Evolutionary conservation across 2,888 invertebrate genomes (phyloP), one percentile per base, ranked within the genome.

Genomic region (Coronaproctus castanopsis): DNA sequence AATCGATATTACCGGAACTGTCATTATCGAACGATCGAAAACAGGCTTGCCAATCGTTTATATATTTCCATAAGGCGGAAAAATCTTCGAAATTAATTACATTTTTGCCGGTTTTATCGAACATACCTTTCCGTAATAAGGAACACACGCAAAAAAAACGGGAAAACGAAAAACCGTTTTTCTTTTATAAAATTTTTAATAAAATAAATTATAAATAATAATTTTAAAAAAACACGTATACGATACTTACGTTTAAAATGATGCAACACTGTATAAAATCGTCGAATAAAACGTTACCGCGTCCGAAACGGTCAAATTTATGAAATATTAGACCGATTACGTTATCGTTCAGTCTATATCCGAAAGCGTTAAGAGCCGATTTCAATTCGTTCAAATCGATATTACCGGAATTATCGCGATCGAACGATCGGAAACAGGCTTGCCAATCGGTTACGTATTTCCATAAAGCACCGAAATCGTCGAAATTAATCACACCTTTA

Each of bases 401-500:
- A 68, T 88, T 88, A 22, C 97, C 87, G 2, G 87, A 87, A 69
- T 83, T 87, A 70, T 98, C 96, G 52, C 84, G 76, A 71, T 98
- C 98, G 70, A 93, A 97, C 1, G 87, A 84, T 52, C 87, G 80
- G 72, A 98, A 98, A 70, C 92, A 93, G 68, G 82, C 85, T 70
- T 96, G 92, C 97, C 97, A 98, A 69, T 97, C 96, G 3, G 88
- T 90, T 0, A 98, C 89, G 72, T 96, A 98, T 71, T 93, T 92
- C 97, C 97, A 98, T 1, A 98, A 74, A 0, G 90, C 85, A 55
- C 88, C 87, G 73, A 98, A 98, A 72, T 97, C 95, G 68, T 92
- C 85, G 72, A 96, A 96, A 66, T 81, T 85, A 58, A 98, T 91
- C 1, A 85, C 85, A 5, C 95, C 96, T 67, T 82, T 80, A 68